phyloP scores from a whole-genome alignment of 1,140 invertebrate genomes.

The Zaprionus ghesquierei region DNA sequence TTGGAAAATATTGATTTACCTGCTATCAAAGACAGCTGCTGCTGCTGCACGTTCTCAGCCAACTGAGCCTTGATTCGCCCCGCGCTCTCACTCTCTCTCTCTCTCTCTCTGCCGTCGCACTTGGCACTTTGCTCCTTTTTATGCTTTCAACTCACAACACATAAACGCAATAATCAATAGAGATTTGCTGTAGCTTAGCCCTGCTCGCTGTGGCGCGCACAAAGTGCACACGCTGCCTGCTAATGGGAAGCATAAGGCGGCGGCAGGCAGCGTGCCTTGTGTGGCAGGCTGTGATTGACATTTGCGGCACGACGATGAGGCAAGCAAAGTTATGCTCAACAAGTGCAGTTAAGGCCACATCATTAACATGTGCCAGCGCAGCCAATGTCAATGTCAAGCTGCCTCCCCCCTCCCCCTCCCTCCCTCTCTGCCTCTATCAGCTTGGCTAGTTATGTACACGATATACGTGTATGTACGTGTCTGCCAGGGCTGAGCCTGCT shows the following conservation, averaged over 20 bases:
- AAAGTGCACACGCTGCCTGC: constrained; percentile 11
- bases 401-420: constrained; percentile 20
- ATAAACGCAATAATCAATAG: constrained; percentile 78
- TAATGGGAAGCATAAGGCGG: neutral
- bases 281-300: constrained; percentile 20
- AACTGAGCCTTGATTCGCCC: constrained; percentile 2
- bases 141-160: constrained; percentile 39
- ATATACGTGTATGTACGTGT: neutral
- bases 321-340: constrained; percentile 51
- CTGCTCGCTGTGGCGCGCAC: neutral
- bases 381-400: constrained; percentile 57
- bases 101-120: neutral
- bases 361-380: constrained; percentile 60
- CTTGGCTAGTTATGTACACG: neutral
- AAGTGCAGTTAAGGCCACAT: constrained; percentile 75
- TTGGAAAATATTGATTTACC: constrained; percentile 80
- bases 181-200: constrained; percentile 56
- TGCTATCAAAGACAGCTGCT: constrained; percentile 73
- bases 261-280: neutral
- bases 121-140: constrained; percentile 27
- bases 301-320: constrained; percentile 16
- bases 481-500: neutral
- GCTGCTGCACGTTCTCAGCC: constrained; percentile 21
- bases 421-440: neutral
- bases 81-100: constrained; percentile 12